Conservation (phyloP, 2,797 vertebrate species). For the Bryconaethiops microstoma region DNA sequence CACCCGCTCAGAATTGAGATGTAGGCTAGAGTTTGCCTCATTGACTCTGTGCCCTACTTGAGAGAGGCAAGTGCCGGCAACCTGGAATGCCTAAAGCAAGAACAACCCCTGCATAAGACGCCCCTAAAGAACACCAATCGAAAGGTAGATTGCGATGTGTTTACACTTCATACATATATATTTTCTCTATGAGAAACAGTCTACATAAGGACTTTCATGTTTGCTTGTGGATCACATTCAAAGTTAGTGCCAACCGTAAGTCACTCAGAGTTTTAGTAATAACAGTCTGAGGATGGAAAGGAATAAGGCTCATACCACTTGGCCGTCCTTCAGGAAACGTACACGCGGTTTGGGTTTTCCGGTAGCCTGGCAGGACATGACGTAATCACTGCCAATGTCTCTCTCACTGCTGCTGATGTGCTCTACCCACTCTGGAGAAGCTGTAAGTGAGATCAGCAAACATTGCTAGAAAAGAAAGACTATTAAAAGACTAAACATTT, state of each 20-base stretch:
- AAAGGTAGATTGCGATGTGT: neutral
- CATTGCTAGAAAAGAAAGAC: neutral
- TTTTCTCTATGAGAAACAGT: neutral
- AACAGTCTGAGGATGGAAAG: neutral
- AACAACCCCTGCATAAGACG: neutral
- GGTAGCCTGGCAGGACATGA: slow-evolving; percentile 88
- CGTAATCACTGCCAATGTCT: slow-evolving; percentile 87
- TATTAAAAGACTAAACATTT: neutral
- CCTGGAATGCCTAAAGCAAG: neutral
- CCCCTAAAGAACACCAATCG: neutral
- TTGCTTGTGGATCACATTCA: neutral
- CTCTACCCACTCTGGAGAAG: slow-evolving; percentile 91
- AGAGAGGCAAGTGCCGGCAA: slow-evolving; percentile 21
- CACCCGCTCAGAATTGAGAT: slow-evolving; percentile 65
- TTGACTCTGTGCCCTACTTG: slow-evolving; percentile 47
- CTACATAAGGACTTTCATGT: neutral
- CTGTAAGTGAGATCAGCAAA: slow-evolving; percentile 67
- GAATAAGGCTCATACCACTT: slow-evolving; percentile 70
- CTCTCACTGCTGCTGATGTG: slow-evolving; percentile 89
- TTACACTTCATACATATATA: neutral
- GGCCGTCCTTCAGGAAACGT: slow-evolving; percentile 90
- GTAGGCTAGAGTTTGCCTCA: slow-evolving; percentile 46
- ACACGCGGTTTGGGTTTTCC: slow-evolving; percentile 90
- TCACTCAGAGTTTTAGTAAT: slow-evolving; percentile 28
- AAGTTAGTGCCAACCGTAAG: slow-evolving; percentile 56